phyloP scores from a whole-genome alignment of 1,140 invertebrate genomes.

The Drosophila pachea region DNA sequence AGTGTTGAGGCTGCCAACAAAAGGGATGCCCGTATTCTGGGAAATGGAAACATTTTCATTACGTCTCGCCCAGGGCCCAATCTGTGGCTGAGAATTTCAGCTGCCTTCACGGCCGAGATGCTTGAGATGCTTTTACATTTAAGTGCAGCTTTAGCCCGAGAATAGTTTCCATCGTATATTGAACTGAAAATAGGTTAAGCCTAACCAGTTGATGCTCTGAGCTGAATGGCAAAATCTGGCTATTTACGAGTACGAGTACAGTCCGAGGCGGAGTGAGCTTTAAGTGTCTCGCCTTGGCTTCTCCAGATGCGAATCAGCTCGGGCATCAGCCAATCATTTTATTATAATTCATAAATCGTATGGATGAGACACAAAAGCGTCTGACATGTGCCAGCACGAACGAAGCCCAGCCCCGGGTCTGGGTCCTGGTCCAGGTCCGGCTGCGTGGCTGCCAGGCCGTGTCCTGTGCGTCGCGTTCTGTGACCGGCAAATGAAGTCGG shows the following conservation, averaged over 20 bases:
- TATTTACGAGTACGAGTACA: too few relatives aligned
- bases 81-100: too few relatives aligned
- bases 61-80: not conserved
- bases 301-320: not conserved
- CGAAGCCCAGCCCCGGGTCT: too few relatives aligned
- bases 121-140: too few relatives aligned
- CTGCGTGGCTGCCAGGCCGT: not conserved
- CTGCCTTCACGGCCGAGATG: too few relatives aligned
- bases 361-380: constrained; percentile 50
- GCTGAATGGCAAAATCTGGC: too few relatives aligned
- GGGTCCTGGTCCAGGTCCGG: not conserved
- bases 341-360: constrained; percentile 73
- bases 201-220: too few relatives aligned
- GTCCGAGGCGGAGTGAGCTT: too few relatives aligned
- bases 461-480: not conserved
- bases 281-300: not conserved
- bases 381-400: constrained; percentile 48
- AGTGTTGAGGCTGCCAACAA: constrained; percentile 8
- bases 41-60: not conserved
- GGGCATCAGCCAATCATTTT: constrained; percentile 39
- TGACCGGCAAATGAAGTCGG: constrained; percentile 40
- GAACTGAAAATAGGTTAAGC: too few relatives aligned
- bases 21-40: not conserved
- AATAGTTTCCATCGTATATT: too few relatives aligned
- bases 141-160: too few relatives aligned